phyloP scores from a whole-genome alignment of 2,888 invertebrate species.

The Megastigmus dorsalis region DNA sequence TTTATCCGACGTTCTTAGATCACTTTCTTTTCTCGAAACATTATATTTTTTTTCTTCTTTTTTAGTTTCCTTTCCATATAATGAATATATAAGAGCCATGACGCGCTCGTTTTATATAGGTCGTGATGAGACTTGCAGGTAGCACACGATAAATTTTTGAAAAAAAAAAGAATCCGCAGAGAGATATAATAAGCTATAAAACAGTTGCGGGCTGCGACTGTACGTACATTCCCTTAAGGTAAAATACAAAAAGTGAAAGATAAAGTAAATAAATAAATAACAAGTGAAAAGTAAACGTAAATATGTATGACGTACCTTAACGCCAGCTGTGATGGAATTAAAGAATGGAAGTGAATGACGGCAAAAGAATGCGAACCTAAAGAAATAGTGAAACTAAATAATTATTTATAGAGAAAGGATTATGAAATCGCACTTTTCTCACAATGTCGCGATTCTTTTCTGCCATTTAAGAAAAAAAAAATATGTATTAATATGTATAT shows the following conservation, averaged over 20 bases:
- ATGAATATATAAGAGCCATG: too few species aligned
- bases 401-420: slow-evolving; percentile 22
- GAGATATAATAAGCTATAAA: slow-evolving; percentile 19
- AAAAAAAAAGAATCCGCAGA: slow-evolving; percentile 1
- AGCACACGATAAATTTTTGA: not conserved
- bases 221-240: slow-evolving; percentile 44
- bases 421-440: slow-evolving; percentile 29
- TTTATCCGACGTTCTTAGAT: not conserved
- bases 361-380: slow-evolving; percentile 48
- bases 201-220: slow-evolving; percentile 3
- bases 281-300: too few species aligned
- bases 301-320: slow-evolving; percentile 56
- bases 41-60: not conserved
- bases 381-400: slow-evolving; percentile 30
- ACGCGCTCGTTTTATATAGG: slow-evolving; percentile 10
- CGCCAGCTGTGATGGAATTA: slow-evolving; percentile 67
- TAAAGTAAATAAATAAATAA: too few species aligned
- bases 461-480: slow-evolving; percentile 32
- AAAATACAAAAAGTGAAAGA: slow-evolving; percentile 9
- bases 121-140: slow-evolving; percentile 26
- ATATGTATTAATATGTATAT: slow-evolving; percentile 29
- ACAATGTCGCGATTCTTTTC: slow-evolving; percentile 35
- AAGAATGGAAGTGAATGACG: slow-evolving; percentile 56
- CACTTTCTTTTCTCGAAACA: not conserved
- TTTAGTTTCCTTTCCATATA: too few species aligned